A percentile compares a stretch with the other conserved stretches of the same genome.
Evolutionary conservation across 1,140 invertebrate genomes (phyloP).

Genomic region (Drosophila simulans): DNA sequence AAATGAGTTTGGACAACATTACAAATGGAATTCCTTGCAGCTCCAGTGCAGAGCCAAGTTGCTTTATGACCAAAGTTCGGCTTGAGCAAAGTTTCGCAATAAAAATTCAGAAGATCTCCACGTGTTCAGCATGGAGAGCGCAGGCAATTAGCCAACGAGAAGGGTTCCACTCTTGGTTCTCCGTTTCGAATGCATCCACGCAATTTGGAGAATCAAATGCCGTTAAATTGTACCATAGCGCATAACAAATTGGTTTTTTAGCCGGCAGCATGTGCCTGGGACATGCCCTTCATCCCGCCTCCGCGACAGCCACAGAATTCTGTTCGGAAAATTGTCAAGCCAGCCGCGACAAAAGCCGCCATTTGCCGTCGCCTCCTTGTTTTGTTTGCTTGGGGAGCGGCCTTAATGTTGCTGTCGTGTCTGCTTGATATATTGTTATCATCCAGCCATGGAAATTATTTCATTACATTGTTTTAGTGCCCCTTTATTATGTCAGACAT

Average conservation of each 20-base stretch:
- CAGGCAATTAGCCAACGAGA: slow-evolving; percentile 54
- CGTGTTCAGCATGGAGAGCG: slow-evolving; percentile 57
- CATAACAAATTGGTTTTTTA: slow-evolving; percentile 77
- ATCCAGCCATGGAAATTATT: slow-evolving; percentile 81
- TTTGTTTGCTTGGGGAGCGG: slow-evolving; percentile 37
- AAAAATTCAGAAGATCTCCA: slow-evolving; percentile 54
- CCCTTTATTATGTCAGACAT: slow-evolving; percentile 67
- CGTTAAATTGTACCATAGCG: slow-evolving; percentile 70
- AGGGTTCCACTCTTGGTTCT: slow-evolving; percentile 16
- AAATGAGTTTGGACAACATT: slow-evolving; percentile 73
- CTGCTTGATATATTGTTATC: slow-evolving; percentile 83
- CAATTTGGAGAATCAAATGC: slow-evolving; percentile 71
- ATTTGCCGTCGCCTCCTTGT: slow-evolving; percentile 23
- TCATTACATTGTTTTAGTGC: slow-evolving; percentile 75
- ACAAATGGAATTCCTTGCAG: slow-evolving; percentile 49
- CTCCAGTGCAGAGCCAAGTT: neutral
- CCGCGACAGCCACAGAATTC: slow-evolving; percentile 14
- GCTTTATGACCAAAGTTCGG: slow-evolving; percentile 58
- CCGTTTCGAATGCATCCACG: slow-evolving; percentile 42
- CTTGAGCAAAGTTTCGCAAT: slow-evolving; percentile 64
- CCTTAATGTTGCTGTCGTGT: slow-evolving; percentile 46
- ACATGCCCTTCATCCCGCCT: slow-evolving; percentile 18
- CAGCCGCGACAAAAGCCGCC: slow-evolving; percentile 42
- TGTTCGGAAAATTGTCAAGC: slow-evolving; percentile 51
- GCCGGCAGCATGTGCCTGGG: slow-evolving; percentile 56